Evolutionary conservation across 2,797 vertebrate genomes (phyloP).

Genomic region (Taeniopygia guttata): DNA sequence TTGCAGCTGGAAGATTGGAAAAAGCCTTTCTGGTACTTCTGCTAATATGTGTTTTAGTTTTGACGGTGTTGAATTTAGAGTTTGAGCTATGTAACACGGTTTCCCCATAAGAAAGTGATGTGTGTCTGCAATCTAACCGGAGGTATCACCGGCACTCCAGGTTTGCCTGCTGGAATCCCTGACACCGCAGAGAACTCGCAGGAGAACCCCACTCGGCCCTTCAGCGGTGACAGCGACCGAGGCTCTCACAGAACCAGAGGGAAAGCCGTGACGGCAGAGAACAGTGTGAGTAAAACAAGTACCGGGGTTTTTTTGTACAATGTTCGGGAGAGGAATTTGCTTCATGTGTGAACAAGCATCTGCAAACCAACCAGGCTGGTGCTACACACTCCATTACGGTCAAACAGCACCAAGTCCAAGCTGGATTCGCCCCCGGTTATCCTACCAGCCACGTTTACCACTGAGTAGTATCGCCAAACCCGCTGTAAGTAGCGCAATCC

Average conservation of each 20-base stretch:
- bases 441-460: background rate
- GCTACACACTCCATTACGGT: too few species aligned
- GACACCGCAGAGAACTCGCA: too few species aligned
- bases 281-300: rapidly evolving
- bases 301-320: rapidly evolving
- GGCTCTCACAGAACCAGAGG: too few species aligned
- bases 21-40: background rate
- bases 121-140: background rate
- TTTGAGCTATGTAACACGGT: background rate
- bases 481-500: background rate
- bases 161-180: background rate
- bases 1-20: background rate
- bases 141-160: background rate
- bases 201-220: too few species aligned
- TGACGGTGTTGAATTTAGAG: background rate
- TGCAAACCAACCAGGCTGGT: background rate
- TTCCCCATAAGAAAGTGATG: background rate
- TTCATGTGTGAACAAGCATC: background rate
- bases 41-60: background rate
- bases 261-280: background rate
- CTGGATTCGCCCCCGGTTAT: background rate
- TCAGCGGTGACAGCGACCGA: rapidly evolving
- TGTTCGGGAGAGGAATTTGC: background rate
- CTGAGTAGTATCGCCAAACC: background rate
- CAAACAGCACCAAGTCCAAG: background rate